phyloP scores from a whole-genome alignment of 2,888 invertebrate species.

The Ypsolopha scabrella region DNA sequence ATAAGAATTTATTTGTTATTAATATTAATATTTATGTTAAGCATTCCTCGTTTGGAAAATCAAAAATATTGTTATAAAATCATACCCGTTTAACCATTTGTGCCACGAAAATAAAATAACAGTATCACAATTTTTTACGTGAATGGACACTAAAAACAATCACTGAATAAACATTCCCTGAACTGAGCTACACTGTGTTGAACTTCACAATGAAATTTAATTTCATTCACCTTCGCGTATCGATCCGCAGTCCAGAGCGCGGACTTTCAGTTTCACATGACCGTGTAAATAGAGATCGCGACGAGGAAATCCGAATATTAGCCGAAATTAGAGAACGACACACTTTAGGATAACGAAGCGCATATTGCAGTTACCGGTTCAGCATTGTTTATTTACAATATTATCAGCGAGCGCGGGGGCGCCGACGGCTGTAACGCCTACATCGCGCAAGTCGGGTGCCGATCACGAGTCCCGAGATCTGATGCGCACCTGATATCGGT shows the following conservation, averaged over 20 bases:
- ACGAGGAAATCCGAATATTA: slow-evolving; percentile 2
- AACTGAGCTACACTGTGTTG: not conserved
- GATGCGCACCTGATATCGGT: slow-evolving; percentile 85
- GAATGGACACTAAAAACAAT: too few species aligned
- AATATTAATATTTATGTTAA: too few species aligned
- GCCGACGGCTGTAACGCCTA: slow-evolving; percentile 24
- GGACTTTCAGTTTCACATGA: slow-evolving; percentile 58
- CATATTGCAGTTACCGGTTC: slow-evolving; percentile 8
- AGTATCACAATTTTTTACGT: too few species aligned
- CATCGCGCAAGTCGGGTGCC: slow-evolving; percentile 4
- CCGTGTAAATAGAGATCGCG: slow-evolving; percentile 14
- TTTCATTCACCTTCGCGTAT: slow-evolving; percentile 48
- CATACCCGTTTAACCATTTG: not conserved
- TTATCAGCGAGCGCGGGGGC: slow-evolving; percentile 45
- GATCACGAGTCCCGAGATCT: too few species aligned
- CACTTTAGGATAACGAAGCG: slow-evolving; percentile 25
- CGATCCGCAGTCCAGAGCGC: slow-evolving; percentile 44
- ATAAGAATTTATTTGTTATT: too few species aligned
- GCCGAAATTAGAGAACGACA: not conserved
- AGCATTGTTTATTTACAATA: slow-evolving; percentile 57
- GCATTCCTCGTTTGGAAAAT: not conserved
- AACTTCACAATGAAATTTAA: slow-evolving; percentile 22
- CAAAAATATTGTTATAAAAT: not conserved
- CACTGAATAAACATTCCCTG: too few species aligned
- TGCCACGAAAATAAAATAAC: too few species aligned